Base-by-base conservation (phyloP, 2,888 invertebrate genomes). In the Rhogogaster chlorosoma region DNA sequence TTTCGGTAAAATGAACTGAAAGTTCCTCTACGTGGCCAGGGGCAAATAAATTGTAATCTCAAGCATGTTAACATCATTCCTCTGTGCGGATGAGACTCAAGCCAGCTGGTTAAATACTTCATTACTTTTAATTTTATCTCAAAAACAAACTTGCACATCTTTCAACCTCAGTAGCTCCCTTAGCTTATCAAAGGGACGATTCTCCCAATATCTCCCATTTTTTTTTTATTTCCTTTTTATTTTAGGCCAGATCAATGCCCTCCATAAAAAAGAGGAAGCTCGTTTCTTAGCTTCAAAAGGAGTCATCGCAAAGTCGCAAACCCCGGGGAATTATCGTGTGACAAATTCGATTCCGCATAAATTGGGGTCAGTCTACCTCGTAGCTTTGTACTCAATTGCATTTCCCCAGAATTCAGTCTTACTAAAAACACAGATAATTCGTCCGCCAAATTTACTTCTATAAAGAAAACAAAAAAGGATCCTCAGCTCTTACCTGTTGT, bases 271-370 rank as follows among this genome's bases (percentile, higher is more conserved):
- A 36, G 3, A 36, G 70, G 3, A n/a, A 32, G 12, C 70, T 36
- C 32, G 18, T 7, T 10, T 38, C 70, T 15, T 2, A n/a, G 15
- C 70, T 70, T 70, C 32, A n/a, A 70, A 70, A 70, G 70, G 3
- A 70, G 70, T 70, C 70, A 70, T 70, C 70, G 26, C n/a, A 29
- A 70, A 70, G 36, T 70, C 70, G 26, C n/a, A 29, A 70, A 70
- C 70, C 70, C 70, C 10, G 2, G 36, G 32, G 70, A 36, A 70
- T 32, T 36, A 36, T 32, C 18, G 36, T 18, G 36, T 70, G 70
- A 70, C 70, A 38, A 70, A 70, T 32, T 32, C 70, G 29, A 70
- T 70, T 38, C 18, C 36, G 36, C n/a, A 70, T 70, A 18, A 36
- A n/a, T 9, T 9, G 70, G 70, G 38, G 70, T 61, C 9, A 61